Evolutionary conservation across 2,888 invertebrate species (phyloP).

Genomic region (Aquatica leii): DNA sequence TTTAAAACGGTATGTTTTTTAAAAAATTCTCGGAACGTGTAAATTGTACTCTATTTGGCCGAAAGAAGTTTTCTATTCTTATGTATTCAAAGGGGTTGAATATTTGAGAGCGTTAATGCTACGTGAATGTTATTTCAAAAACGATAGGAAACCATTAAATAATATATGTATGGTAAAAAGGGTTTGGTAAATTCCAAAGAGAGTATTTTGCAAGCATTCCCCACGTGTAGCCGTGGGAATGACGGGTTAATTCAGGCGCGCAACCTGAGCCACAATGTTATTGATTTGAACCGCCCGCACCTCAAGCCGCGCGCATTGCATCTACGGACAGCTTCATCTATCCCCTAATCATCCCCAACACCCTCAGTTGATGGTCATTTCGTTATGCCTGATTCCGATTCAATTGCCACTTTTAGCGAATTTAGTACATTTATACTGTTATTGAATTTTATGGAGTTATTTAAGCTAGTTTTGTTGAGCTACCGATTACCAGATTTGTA

Average conservation of each 20-base stretch:
- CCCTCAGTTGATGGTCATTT: conserved; percentile 51
- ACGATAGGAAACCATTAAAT: conserved; percentile 14
- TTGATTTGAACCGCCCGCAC: conserved; percentile 49
- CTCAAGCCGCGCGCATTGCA: conserved; percentile 50
- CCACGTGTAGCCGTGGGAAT: conserved; percentile 39
- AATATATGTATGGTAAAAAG: conserved; percentile 23
- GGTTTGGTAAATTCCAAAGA: conserved; percentile 16
- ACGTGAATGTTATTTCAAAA: neutral
- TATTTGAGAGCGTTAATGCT: neutral
- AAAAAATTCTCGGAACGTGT: too few relatives aligned
- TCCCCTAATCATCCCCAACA: conserved; percentile 35
- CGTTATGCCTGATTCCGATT: conserved; percentile 52
- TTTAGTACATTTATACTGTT: conserved; percentile 41
- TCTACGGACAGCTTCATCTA: conserved; percentile 50
- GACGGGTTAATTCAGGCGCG: conserved; percentile 50
- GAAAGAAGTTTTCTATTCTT: too few relatives aligned
- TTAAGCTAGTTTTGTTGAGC: conserved; percentile 30
- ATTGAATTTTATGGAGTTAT: conserved; percentile 37
- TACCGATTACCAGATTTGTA: conserved; percentile 13
- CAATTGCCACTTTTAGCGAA: conserved; percentile 47
- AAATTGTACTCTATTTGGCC: too few relatives aligned
- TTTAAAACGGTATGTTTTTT: too few relatives aligned
- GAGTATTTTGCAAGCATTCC: conserved; percentile 22
- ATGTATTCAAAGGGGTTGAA: neutral
- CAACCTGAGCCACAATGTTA: conserved; percentile 49